Evolutionary conservation across 2,113 vertebrate genomes (phyloP), one percentile per base, ranked within the genome.

Genomic region (Cyprinus carpio): DNA sequence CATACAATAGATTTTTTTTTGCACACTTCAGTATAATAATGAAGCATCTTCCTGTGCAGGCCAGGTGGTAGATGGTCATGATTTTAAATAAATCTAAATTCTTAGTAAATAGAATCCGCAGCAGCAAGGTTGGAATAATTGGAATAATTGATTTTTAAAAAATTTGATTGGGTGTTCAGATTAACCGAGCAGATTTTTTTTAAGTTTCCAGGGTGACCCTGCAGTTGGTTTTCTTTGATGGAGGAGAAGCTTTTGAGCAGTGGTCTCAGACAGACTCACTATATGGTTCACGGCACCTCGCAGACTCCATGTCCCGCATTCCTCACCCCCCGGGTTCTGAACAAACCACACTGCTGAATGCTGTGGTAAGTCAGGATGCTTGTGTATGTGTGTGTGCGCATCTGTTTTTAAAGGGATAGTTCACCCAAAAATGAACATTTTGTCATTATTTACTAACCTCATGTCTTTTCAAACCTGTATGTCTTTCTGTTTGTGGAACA

Each of bases 161-260:
- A 2, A 43, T 80, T 20, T 80, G 77, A 43, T 64, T 64, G n/a
- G 23, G 25, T 75, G 72, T 51, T 29, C 15, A 49, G 13, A 27
- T 69, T 20, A 15, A 64, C 51, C 16, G 4, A 64, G 40, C 43
- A 46, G 62, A 64, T 64, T 74, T 25, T 34, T 23, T 72, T 84
- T 29, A 71, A 96, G 95, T 90, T 84, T 75, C 88, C 49, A 91
- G 91, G 1, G 90, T 97, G 72, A 94, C 95, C 3, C 92, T 98
- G 8, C 96, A 98, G 94, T 91, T 98, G 49, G 94, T 96, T 11
- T 98, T 98, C 88, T 93, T 98, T 65, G 97, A 98, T 0, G 97
- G 97, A 0, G 96, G 97, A 83, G 97, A 98, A 86, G 95, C 97
- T 0, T 95, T 98, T 15, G 94, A 93, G 81, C 92, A 95, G 8